phyloP scores from a whole-genome alignment of 1,140 invertebrate species.

The Drosophila seguyi region DNA sequence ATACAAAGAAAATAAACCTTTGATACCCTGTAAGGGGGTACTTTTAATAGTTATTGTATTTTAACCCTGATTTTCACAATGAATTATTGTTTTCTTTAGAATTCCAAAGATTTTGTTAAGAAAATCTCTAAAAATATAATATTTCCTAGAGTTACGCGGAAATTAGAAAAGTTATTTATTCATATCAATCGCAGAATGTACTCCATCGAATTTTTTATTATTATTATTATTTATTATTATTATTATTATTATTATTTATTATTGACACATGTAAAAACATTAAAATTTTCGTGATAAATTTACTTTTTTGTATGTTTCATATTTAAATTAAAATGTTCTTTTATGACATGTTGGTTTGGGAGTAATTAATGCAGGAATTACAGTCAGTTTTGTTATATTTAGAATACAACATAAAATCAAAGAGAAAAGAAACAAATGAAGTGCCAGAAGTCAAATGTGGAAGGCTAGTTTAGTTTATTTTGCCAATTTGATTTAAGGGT shows the following conservation, averaged over 20 bases:
- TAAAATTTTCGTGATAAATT: background rate
- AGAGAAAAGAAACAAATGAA: background rate
- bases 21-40: conserved; percentile 21
- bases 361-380: background rate
- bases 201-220: too few relatives aligned
- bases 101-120: too few relatives aligned
- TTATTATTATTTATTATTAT: too few relatives aligned
- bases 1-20: background rate
- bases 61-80: background rate
- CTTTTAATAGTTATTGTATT: background rate
- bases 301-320: background rate
- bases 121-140: background rate
- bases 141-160: too few relatives aligned
- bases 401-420: background rate
- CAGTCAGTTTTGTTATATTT: background rate
- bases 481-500: conserved; percentile 5
- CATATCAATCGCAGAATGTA: too few relatives aligned
- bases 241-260: too few relatives aligned
- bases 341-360: background rate
- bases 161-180: too few relatives aligned
- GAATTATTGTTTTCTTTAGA: background rate
- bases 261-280: too few relatives aligned
- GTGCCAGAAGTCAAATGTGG: background rate
- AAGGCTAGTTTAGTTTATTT: conserved; percentile 9
- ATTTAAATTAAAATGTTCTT: background rate